A percentile compares a stretch with the other conserved stretches of the same genome.
Conservation (phyloP, 2,888 invertebrate species). For the Chrysolina oricalcia region DNA sequence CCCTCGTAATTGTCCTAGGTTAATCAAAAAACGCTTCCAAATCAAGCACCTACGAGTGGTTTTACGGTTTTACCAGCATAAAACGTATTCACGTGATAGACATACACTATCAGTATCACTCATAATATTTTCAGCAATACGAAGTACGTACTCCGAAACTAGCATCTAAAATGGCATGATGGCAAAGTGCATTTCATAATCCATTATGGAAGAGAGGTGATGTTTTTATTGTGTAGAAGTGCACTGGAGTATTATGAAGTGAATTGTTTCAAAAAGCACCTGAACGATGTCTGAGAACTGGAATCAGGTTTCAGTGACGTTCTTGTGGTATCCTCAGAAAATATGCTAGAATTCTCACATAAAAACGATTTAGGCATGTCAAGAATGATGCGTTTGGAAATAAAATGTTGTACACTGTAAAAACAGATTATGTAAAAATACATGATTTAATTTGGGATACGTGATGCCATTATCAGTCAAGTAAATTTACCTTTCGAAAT, state of each 20-base stretch:
- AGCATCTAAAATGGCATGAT: not conserved
- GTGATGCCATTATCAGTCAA: too few species aligned
- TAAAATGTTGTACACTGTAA: too few species aligned
- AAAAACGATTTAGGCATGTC: too few species aligned
- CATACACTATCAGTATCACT: not conserved
- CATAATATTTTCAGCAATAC: not conserved
- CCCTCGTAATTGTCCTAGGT: too few species aligned
- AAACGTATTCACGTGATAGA: not conserved
- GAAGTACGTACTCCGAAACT: not conserved
- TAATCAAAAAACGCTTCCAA: not conserved
- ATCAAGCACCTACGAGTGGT: not conserved
- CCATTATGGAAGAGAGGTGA: not conserved
- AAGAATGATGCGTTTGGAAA: too few species aligned
- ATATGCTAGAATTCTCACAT: too few species aligned
- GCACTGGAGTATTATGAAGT: not conserved
- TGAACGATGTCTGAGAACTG: not conserved
- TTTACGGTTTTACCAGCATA: not conserved
- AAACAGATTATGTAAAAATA: too few species aligned
- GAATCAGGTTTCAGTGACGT: too few species aligned
- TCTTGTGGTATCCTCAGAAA: too few species aligned
- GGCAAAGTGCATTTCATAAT: not conserved
- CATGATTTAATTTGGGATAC: too few species aligned
- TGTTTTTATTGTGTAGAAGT: not conserved
- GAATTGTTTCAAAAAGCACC: not conserved
- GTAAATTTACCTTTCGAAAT: too few species aligned